phyloP scores from a whole-genome alignment of 2,113 vertebrate genomes.

The Passer domesticus region DNA sequence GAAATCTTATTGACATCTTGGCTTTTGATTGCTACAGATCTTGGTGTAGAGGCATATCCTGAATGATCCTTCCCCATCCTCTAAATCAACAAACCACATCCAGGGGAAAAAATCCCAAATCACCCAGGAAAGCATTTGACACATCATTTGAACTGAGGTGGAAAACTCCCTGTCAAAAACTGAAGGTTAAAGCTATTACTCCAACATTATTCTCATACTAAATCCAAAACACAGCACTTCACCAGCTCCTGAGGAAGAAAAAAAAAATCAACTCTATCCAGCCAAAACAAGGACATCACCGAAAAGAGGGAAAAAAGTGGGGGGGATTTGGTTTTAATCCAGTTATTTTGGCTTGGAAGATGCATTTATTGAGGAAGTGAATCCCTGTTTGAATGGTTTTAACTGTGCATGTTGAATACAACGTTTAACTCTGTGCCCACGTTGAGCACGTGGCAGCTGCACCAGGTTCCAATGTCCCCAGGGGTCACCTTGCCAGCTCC shows the following conservation, averaged over 20 bases:
- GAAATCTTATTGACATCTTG: neutral
- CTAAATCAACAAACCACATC: neutral
- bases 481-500: neutral
- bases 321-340: neutral
- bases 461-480: neutral
- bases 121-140: neutral
- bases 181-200: neutral
- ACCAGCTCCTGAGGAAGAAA: neutral
- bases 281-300: neutral
- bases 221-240: neutral
- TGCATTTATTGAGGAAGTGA: neutral
- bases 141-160: neutral
- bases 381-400: neutral
- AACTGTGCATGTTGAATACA: accelerated
- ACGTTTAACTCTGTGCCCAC: neutral
- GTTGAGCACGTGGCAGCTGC: accelerated
- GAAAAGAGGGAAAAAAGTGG: neutral
- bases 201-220: neutral
- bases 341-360: neutral
- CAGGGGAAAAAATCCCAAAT: neutral
- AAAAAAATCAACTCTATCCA: neutral
- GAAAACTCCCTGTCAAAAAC: neutral
- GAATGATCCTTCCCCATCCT: neutral
- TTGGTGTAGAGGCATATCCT: neutral
- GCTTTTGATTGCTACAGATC: neutral